Evolutionary conservation across 1,140 invertebrate genomes (phyloP).

Genomic region (Drosophila willistoni): DNA sequence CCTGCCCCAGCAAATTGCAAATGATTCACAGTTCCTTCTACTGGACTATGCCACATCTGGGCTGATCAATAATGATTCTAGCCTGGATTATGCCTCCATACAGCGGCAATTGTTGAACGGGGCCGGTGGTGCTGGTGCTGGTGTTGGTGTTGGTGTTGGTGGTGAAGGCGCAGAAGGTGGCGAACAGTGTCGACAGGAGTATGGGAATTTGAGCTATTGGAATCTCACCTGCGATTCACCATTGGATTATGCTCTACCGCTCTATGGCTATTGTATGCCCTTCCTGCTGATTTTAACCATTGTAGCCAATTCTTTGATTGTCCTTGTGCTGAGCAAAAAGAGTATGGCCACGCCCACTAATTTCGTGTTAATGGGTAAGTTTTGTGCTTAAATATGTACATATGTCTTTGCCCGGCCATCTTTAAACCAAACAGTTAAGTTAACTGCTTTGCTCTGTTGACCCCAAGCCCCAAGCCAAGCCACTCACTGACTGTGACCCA

Average conservation of each 20-base stretch:
- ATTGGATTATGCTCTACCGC: conserved; percentile 66
- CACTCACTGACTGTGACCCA: conserved; percentile 4
- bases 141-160: background rate
- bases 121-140: background rate
- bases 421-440: background rate
- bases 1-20: conserved; percentile 17
- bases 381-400: background rate
- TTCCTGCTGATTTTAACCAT: conserved; percentile 93
- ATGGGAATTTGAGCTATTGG: conserved; percentile 62
- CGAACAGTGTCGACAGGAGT: conserved; percentile 40
- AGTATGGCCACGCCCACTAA: conserved; percentile 95
- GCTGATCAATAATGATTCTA: conserved; percentile 36
- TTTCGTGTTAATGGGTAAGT: conserved; percentile 88
- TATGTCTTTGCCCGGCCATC: background rate
- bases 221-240: conserved; percentile 79
- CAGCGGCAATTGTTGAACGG: conserved; percentile 43
- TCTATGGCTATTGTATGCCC: conserved; percentile 84
- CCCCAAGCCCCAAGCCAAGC: background rate
- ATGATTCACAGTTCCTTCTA: conserved; percentile 51
- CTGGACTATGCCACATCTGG: conserved; percentile 48
- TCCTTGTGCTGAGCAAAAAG: conserved; percentile 89
- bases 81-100: conserved; percentile 54
- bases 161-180: background rate
- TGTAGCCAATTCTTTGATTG: conserved; percentile 95
- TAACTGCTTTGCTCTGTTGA: conserved; percentile 5